A percentile compares a stretch with the other conserved stretches of the same genome.
Evolutionary conservation across 2,797 vertebrate species (phyloP).

Genomic region (Chelidonichthys spinosus): DNA sequence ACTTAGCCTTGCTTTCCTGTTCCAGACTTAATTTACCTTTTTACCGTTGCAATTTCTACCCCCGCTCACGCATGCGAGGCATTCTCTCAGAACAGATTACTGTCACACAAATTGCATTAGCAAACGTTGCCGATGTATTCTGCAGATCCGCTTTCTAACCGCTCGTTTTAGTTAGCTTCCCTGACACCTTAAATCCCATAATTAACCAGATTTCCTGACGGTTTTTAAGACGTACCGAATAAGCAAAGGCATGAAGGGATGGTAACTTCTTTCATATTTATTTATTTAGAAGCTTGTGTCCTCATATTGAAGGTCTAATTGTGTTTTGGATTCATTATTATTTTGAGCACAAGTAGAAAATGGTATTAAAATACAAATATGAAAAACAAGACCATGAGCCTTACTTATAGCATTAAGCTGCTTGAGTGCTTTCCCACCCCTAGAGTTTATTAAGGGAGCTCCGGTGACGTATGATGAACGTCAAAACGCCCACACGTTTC

Average conservation of each 20-base stretch:
- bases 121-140: constrained; percentile 35
- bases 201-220: constrained; percentile 25
- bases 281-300: background rate
- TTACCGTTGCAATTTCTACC: constrained; percentile 40
- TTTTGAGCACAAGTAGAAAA: background rate
- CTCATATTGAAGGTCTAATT: background rate
- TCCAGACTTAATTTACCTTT: constrained; percentile 68
- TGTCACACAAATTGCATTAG: constrained; percentile 50
- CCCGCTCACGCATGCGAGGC: constrained; percentile 23
- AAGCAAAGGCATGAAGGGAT: background rate
- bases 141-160: constrained; percentile 35
- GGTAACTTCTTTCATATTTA: background rate
- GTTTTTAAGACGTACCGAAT: constrained; percentile 7
- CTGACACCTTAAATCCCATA: constrained; percentile 42
- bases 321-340: background rate
- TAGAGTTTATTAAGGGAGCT: background rate
- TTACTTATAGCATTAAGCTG: background rate
- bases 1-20: constrained; percentile 61
- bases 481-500: background rate
- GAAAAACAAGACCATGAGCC: background rate
- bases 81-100: constrained; percentile 52
- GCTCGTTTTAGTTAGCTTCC: constrained; percentile 42
- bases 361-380: background rate
- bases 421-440: background rate
- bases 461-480: background rate